phyloP scores from a whole-genome alignment of 2,797 vertebrate genomes.

The Pelobates cultripes region DNA sequence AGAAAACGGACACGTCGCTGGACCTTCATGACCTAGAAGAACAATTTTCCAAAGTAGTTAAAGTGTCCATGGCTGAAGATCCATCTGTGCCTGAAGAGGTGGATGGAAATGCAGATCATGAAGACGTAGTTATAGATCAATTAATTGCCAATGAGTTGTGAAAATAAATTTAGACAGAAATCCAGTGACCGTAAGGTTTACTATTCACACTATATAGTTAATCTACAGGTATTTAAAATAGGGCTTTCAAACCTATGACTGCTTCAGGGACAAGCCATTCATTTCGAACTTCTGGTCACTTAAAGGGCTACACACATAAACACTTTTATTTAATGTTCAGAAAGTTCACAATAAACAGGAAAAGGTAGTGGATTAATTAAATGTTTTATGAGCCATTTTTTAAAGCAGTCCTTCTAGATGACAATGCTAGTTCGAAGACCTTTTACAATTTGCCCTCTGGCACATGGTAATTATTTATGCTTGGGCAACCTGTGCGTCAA shows the following conservation, averaged over 20 bases:
- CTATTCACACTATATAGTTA: not conserved
- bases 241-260: not conserved
- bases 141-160: slow-evolving; percentile 15
- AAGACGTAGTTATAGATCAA: not conserved
- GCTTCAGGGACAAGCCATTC: too few species aligned
- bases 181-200: not conserved
- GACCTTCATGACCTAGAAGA: slow-evolving; percentile 73
- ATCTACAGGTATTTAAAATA: not conserved
- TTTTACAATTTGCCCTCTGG: too few species aligned
- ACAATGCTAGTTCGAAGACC: too few species aligned
- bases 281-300: too few species aligned
- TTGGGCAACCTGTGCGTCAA: too few species aligned
- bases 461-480: too few species aligned
- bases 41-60: slow-evolving; percentile 68
- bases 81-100: not conserved
- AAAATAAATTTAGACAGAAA: not conserved
- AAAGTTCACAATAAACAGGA: too few species aligned
- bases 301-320: too few species aligned
- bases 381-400: too few species aligned
- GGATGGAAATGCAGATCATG: slow-evolving; percentile 20
- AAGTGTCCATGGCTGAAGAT: slow-evolving; percentile 57
- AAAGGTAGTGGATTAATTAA: too few species aligned
- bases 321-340: too few species aligned
- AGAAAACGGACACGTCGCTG: slow-evolving; percentile 52
- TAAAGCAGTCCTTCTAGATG: too few species aligned